Evolutionary conservation across 2,888 invertebrate species (phyloP).

Genomic region (Microchrysa polita): DNA sequence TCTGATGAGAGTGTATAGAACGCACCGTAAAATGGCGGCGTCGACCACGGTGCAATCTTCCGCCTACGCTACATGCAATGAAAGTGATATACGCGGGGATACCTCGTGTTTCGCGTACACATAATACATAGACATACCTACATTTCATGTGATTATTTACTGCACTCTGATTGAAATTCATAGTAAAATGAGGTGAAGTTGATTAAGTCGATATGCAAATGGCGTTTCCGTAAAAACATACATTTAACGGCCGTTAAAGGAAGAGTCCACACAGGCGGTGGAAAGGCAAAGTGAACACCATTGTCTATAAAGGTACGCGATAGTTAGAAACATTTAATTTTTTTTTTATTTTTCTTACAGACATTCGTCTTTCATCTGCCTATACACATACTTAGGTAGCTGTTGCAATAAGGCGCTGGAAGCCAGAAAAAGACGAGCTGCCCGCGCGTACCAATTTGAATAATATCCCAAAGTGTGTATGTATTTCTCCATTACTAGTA

Average conservation of each 20-base stretch:
- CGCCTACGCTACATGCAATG: neutral
- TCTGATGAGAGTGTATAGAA: constrained; percentile 7
- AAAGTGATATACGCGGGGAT: constrained; percentile 16
- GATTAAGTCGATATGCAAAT: constrained; percentile 39
- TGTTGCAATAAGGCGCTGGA: too few species aligned
- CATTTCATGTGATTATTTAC: neutral
- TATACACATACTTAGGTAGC: too few species aligned
- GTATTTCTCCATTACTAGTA: constrained; percentile 32
- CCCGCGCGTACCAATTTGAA: constrained; percentile 1
- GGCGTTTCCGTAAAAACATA: constrained; percentile 20
- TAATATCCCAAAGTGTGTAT: constrained; percentile 17
- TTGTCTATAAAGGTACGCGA: neutral
- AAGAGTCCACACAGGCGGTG: neutral
- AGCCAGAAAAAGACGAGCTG: constrained; percentile 10
- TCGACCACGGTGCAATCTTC: neutral
- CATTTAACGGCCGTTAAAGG: constrained; percentile 35
- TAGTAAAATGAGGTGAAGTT: constrained; percentile 32
- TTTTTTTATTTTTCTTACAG: constrained; percentile 33
- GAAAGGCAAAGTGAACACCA: constrained; percentile 10
- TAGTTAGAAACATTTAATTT: constrained; percentile 8
- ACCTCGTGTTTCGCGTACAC: constrained; percentile 18
- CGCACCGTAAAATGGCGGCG: constrained; percentile 24
- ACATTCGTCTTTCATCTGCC: constrained; percentile 32
- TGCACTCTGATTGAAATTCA: constrained; percentile 22
- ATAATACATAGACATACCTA: too few species aligned